Evolutionary conservation across 2,113 vertebrate species (phyloP).

Genomic region (Plestiodon gilberti): DNA sequence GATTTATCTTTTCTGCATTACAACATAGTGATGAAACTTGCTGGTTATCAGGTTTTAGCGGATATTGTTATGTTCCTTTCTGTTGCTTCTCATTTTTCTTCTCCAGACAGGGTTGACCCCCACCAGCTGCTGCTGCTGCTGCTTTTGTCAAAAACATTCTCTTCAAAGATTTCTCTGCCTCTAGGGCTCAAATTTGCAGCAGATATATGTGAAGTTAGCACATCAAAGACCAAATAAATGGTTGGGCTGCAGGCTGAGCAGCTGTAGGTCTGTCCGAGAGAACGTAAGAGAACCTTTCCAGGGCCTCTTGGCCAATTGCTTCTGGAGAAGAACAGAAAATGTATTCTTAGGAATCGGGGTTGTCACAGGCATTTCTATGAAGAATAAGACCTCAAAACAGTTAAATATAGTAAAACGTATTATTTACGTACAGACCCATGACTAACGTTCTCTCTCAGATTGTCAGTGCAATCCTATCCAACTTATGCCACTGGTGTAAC

Average conservation of each 20-base stretch:
- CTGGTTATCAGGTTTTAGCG: conserved; percentile 24
- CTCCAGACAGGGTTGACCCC: conserved; percentile 36
- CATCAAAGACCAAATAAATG: conserved; percentile 50
- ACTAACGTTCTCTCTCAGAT: too few relatives aligned
- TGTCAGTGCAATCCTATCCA: too few relatives aligned
- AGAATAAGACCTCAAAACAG: too few relatives aligned
- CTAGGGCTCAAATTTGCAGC: conserved; percentile 28
- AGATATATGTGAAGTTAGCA: conserved; percentile 35
- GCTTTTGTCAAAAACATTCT: conserved; percentile 40
- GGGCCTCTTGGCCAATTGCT: not conserved
- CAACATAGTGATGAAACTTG: conserved; percentile 14
- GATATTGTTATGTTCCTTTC: conserved; percentile 30
- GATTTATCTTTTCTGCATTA: conserved; percentile 42
- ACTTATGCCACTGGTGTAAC: too few relatives aligned
- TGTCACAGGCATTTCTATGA: not conserved
- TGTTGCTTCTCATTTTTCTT: conserved; percentile 43
- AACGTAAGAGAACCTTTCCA: conserved; percentile 36
- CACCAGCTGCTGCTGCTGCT: conserved; percentile 36
- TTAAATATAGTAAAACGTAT: too few relatives aligned
- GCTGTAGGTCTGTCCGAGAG: conserved; percentile 37
- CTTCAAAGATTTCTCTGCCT: conserved; percentile 50
- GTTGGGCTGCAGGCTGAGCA: conserved; percentile 33
- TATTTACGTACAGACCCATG: too few relatives aligned
- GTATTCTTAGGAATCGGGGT: conserved; percentile 5
- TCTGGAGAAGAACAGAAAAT: conserved; percentile 32